A percentile compares a stretch with the other conserved stretches of the same genome.
These are phyloP conservation scores for Gavia stellata DNA, from an alignment of 2,113 vertebrate species.

Conservation along the genomic window DNA sequence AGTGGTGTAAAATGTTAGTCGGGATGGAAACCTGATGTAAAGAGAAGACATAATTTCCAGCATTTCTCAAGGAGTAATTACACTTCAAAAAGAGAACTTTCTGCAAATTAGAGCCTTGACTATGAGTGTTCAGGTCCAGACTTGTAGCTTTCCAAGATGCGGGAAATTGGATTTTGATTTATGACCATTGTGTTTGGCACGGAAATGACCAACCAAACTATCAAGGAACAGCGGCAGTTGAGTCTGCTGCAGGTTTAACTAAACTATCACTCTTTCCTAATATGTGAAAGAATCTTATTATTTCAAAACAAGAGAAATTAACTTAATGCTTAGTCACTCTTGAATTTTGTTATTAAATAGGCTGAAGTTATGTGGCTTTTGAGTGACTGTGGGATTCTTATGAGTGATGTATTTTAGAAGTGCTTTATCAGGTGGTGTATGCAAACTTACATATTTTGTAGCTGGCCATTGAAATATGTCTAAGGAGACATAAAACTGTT, in stretches of 20 bases:
- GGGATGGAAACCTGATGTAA: background rate
- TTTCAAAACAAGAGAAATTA: background rate
- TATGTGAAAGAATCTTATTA: background rate
- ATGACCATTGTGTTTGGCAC: background rate
- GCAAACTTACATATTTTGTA: background rate
- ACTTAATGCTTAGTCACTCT: background rate
- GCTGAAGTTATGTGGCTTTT: background rate
- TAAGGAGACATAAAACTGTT: background rate
- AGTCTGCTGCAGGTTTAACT: background rate
- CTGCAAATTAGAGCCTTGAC: background rate
- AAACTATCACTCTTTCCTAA: background rate
- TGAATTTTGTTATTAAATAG: background rate
- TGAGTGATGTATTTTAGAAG: background rate
- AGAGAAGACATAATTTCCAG: background rate
- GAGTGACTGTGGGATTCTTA: background rate
- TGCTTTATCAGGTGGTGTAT: background rate
- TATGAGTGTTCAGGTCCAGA: fast-evolving
- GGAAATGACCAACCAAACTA: background rate
- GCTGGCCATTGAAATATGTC: background rate
- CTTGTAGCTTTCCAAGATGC: background rate
- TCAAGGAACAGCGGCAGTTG: background rate
- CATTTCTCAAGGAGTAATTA: background rate
- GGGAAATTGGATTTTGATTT: background rate
- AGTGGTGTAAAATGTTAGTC: background rate
- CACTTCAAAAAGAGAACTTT: background rate